Percentiles rank a stretch among this genome's conserved stretches.
Conservation (phyloP, 2,113 vertebrate species). For the Arvicanthis niloticus region DNA sequence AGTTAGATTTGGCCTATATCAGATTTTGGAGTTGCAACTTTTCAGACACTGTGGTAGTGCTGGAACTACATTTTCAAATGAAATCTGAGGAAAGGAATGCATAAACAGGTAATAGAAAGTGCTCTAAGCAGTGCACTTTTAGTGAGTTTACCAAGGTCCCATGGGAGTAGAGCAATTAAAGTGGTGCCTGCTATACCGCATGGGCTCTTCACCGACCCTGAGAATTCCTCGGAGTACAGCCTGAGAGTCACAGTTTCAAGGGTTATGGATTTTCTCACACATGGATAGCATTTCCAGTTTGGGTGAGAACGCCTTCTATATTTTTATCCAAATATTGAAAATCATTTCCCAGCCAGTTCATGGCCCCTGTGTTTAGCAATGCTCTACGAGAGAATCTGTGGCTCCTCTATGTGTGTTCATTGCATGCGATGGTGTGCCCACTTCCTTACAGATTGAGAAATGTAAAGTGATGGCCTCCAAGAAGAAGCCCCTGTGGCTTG, state of each 20-base stretch:
- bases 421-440: neutral
- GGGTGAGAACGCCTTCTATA: neutral
- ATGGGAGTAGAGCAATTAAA: rapidly evolving
- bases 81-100: conserved; percentile 24
- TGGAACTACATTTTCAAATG: conserved; percentile 22
- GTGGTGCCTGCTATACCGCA: neutral
- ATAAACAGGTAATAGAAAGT: neutral
- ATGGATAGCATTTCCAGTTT: neutral
- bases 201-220: neutral
- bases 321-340: conserved; percentile 47
- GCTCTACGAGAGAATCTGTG: neutral
- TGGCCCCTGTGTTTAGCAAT: neutral
- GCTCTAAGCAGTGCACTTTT: neutral
- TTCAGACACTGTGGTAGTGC: conserved; percentile 11
- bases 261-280: neutral
- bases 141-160: neutral
- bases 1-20: conserved; percentile 5
- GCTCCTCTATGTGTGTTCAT: neutral
- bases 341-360: neutral
- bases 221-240: neutral
- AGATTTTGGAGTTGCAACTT: conserved; percentile 1
- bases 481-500: conserved; percentile 99
- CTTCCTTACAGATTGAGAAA: conserved; percentile 93
- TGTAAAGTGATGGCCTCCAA: conserved; percentile 99
- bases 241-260: neutral